These are phyloP conservation scores for Elachura formosa DNA, from an alignment of 2,113 vertebrate species.

Conservation along the genomic window DNA sequence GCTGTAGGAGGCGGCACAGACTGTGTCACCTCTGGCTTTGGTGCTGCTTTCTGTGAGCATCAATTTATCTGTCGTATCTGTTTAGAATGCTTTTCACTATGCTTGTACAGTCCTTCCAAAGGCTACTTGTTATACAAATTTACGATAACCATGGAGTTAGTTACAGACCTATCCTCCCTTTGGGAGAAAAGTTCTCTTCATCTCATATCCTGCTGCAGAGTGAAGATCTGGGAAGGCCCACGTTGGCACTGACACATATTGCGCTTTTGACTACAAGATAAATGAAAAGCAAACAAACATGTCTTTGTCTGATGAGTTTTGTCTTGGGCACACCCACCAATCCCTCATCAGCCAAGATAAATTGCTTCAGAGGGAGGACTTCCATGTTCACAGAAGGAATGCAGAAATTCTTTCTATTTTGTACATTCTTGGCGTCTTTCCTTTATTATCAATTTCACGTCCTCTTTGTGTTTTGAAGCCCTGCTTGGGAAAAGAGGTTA, in stretches of 20 bases:
- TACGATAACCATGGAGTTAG: not conserved
- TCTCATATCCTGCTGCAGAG: not conserved
- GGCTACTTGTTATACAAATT: constrained; percentile 26
- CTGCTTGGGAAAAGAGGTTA: not conserved
- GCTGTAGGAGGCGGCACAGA: not conserved
- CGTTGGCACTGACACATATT: not conserved
- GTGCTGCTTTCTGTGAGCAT: not conserved
- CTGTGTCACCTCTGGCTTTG: not conserved
- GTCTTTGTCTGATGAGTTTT: constrained; percentile 60
- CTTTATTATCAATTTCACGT: constrained; percentile 5
- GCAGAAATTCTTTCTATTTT: constrained; percentile 52
- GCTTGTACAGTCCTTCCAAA: not conserved
- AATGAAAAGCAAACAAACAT: constrained; percentile 67
- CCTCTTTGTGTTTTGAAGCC: not conserved
- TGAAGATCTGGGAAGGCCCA: not conserved
- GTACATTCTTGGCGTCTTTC: constrained; percentile 26
- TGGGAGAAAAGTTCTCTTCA: not conserved
- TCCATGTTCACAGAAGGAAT: constrained; percentile 59
- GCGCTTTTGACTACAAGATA: constrained; percentile 37
- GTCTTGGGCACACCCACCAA: constrained; percentile 59
- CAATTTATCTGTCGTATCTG: not conserved
- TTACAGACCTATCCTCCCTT: not conserved
- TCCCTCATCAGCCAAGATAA: constrained; percentile 67
- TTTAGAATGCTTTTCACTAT: not conserved
- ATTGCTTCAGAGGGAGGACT: constrained; percentile 60